phyloP scores from a whole-genome alignment of 64 coral and sea anemone genomes.

The Stichodactyla mertensii region DNA sequence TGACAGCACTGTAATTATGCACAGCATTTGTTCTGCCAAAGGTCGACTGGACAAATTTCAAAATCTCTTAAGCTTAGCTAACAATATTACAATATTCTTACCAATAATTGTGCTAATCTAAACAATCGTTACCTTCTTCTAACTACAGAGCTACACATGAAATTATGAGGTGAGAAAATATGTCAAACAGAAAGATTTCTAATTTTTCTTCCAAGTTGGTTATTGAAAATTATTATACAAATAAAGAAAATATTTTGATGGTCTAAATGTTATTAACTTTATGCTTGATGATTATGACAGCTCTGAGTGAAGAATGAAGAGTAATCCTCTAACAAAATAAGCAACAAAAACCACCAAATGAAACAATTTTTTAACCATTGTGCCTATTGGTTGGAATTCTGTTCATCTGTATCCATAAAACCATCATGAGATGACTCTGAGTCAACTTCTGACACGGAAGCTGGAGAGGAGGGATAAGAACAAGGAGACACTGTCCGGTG shows the following conservation, averaged over 20 bases:
- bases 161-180: neutral
- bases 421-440: constrained; percentile 92
- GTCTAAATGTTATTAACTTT: neutral
- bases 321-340: neutral
- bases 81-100: neutral
- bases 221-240: constrained; percentile 28
- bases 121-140: neutral
- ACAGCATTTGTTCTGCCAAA: neutral
- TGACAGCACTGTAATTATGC: constrained; percentile 8
- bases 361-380: neutral
- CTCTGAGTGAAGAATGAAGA: neutral
- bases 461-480: constrained; percentile 88
- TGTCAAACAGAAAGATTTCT: neutral
- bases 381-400: constrained; percentile 57
- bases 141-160: neutral
- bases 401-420: constrained; percentile 80
- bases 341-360: neutral
- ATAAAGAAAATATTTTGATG: neutral
- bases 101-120: neutral
- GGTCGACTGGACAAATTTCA: neutral
- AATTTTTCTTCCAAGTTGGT: neutral
- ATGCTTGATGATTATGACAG: neutral
- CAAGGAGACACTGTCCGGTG: constrained; percentile 75
- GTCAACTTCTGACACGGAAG: constrained; percentile 55
- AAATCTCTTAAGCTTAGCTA: neutral